Conservation (phyloP, 2,888 invertebrate species). For the Mythimna vitellina region DNA sequence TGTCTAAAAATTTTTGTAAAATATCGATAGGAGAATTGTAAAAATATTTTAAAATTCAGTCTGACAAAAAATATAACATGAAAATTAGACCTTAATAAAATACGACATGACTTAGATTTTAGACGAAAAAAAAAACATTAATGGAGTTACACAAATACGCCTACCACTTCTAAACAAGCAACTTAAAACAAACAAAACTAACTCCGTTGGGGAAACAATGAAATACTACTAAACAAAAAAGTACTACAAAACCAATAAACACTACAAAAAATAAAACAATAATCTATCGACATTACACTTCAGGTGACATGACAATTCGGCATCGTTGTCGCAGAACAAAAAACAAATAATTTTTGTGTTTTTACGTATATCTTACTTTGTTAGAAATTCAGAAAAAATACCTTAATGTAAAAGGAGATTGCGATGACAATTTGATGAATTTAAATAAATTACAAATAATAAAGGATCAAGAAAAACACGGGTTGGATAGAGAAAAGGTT, state of each 20-base stretch:
- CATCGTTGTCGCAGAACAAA: conserved; percentile 42
- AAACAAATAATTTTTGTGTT: conserved; percentile 34
- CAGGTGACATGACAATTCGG: conserved; percentile 42
- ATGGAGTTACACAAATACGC: conserved; percentile 54
- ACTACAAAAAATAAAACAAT: conserved; percentile 18
- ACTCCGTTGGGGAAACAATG: conserved; percentile 22
- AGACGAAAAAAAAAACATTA: conserved; percentile 16
- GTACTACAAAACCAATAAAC: conserved; percentile 10
- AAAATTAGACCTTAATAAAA: conserved; percentile 38
- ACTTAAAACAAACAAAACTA: conserved; percentile 43
- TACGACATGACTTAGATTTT: conserved; percentile 32
- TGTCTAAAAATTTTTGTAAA: conserved; percentile 31
- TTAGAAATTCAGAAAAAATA: conserved; percentile 55
- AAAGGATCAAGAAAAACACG: conserved; percentile 74
- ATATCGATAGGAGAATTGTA: conserved; percentile 52
- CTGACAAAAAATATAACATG: conserved; percentile 39
- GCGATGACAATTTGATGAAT: conserved; percentile 48
- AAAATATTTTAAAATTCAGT: conserved; percentile 56
- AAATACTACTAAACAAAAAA: conserved; percentile 7
- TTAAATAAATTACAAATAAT: conserved; percentile 57
- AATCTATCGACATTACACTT: conserved; percentile 55
- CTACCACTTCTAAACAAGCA: conserved; percentile 57
- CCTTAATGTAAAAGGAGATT: conserved; percentile 48
- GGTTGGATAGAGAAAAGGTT: conserved; percentile 73
- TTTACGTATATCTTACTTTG: conserved; percentile 47